phyloP scores from a whole-genome alignment of 2,113 vertebrate species.

The Bostrychus sinensis region DNA sequence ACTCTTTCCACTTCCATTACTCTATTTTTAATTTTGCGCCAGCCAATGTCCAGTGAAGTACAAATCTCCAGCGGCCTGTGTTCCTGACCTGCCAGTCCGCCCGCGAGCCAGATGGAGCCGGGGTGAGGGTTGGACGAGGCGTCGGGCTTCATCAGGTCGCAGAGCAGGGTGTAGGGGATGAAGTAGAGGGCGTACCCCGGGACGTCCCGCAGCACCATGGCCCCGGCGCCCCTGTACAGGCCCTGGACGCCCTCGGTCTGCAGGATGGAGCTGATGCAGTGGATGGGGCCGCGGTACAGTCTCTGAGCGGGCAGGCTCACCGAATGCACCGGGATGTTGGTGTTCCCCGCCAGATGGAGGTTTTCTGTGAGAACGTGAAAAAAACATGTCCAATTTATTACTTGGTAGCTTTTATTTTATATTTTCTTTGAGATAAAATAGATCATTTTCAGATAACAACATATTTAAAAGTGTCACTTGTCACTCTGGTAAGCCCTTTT shows the following conservation, averaged over 20 bases:
- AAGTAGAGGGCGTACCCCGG: conserved; percentile 95
- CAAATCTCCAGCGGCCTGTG: not conserved
- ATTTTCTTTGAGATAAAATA: too few relatives aligned
- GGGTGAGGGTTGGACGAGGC: conserved; percentile 73
- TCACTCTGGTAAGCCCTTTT: too few relatives aligned
- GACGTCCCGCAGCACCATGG: conserved; percentile 93
- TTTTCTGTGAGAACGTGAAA: conserved; percentile 59
- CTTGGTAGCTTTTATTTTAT: too few relatives aligned
- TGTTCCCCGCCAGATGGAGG: conserved; percentile 71
- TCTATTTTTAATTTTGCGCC: not conserved
- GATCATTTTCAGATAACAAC: too few relatives aligned
- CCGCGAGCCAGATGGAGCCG: conserved; percentile 87
- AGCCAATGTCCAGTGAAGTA: too few relatives aligned
- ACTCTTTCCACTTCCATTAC: not conserved
- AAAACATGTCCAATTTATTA: not conserved
- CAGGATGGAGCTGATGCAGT: conserved; percentile 88
- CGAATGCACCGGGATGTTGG: conserved; percentile 62
- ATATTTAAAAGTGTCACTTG: too few relatives aligned
- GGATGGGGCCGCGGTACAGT: conserved; percentile 87
- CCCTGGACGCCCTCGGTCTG: conserved; percentile 87
- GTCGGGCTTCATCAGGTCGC: conserved; percentile 83
- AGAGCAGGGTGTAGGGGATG: conserved; percentile 88
- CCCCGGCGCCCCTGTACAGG: conserved; percentile 86
- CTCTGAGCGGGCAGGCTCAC: conserved; percentile 59
- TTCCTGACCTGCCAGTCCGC: conserved; percentile 88